A percentile compares a stretch with the other conserved stretches of the same genome.
phyloP scores from a whole-genome alignment of 2,113 vertebrate species.

The Neodontobutis hainanensis region DNA sequence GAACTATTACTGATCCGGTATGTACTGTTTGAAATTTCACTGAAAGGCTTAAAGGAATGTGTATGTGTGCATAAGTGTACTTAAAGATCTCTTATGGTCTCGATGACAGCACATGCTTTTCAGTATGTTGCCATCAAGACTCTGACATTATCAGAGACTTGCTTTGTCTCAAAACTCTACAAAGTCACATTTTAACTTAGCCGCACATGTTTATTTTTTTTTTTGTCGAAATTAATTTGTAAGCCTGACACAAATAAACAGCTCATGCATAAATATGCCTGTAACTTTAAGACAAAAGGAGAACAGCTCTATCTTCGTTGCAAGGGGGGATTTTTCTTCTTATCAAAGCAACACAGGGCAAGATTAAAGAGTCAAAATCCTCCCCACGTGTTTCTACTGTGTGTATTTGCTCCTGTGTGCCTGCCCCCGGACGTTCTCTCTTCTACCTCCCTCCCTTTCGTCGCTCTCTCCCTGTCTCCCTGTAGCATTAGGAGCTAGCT shows the following conservation, averaged over 20 bases:
- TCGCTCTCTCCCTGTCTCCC: constrained; percentile 68
- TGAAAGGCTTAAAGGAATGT: constrained; percentile 40
- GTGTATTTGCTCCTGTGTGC: constrained; percentile 56
- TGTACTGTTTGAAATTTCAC: constrained; percentile 34
- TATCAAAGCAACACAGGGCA: constrained; percentile 78
- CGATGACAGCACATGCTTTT: too few species aligned
- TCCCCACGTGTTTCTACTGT: constrained; percentile 58
- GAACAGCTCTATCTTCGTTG: constrained; percentile 73
- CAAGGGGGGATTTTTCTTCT: constrained; percentile 71
- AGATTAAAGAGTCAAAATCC: constrained; percentile 80
- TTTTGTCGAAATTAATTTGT: constrained; percentile 68
- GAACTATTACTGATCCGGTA: constrained; percentile 38
- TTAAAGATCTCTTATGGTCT: background rate
- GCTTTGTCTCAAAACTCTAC: constrained; percentile 60
- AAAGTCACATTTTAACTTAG: constrained; percentile 73
- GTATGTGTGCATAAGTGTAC: constrained; percentile 12
- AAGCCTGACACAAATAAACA: constrained; percentile 73
- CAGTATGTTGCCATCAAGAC: constrained; percentile 20
- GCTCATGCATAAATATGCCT: constrained; percentile 73
- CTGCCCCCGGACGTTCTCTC: constrained; percentile 72
- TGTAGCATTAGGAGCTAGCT: constrained; percentile 67
- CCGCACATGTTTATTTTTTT: constrained; percentile 18
- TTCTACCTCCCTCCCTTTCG: constrained; percentile 55
- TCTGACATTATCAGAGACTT: constrained; percentile 28
- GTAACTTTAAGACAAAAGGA: constrained; percentile 73